A percentile compares a stretch with the other conserved stretches of the same genome.
Evolutionary conservation across 2,888 invertebrate genomes (phyloP).

Genomic region (Agriopis marginaria): DNA sequence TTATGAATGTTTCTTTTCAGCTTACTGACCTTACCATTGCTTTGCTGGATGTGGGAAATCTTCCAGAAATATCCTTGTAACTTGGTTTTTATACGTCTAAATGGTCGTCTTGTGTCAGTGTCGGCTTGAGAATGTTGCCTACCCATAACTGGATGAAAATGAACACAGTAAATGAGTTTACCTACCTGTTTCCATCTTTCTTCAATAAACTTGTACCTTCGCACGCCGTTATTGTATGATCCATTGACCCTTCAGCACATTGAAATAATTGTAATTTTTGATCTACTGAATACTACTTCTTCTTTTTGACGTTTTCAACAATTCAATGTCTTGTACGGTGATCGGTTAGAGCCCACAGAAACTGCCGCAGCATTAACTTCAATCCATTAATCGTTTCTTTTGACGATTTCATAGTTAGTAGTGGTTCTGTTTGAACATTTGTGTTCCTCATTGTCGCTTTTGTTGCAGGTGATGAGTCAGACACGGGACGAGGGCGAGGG

Average conservation of each 20-base stretch:
- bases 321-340: background rate
- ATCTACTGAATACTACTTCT: background rate
- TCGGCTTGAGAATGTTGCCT: conserved; percentile 11
- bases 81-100: conserved; percentile 13
- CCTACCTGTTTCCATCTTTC: background rate
- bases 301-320: background rate
- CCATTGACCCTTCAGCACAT: background rate
- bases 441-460: conserved; percentile 20
- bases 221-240: background rate
- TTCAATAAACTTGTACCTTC: background rate
- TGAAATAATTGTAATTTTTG: background rate
- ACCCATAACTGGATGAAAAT: background rate
- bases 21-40: conserved; percentile 39
- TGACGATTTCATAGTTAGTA: background rate
- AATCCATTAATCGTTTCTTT: background rate
- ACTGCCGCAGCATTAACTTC: background rate
- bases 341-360: background rate
- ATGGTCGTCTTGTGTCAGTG: conserved; percentile 30
- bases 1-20: conserved; percentile 46
- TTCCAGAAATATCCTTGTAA: conserved; percentile 19
- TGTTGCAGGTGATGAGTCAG: conserved; percentile 94
- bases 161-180: background rate
- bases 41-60: conserved; percentile 42
- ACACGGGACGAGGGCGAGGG: conserved; percentile 93
- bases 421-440: background rate